phyloP scores from a whole-genome alignment of 2,888 invertebrate species.

The Lycia hirtaria region DNA sequence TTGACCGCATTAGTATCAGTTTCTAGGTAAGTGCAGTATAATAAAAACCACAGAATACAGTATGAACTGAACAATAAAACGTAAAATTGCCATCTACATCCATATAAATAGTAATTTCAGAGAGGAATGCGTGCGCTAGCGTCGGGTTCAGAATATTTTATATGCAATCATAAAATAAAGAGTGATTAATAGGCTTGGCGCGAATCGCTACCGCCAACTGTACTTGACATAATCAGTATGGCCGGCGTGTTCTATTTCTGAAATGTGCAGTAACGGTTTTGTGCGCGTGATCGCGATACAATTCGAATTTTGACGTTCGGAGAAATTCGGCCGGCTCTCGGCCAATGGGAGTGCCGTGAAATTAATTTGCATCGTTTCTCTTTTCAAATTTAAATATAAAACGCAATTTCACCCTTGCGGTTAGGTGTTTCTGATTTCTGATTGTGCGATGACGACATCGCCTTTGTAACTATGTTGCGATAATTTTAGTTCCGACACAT shows the following conservation, averaged over 20 bases:
- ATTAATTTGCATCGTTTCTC: constrained; percentile 73
- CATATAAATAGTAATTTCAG: constrained; percentile 59
- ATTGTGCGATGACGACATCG: constrained; percentile 21
- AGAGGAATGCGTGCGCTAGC: constrained; percentile 61
- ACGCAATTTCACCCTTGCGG: constrained; percentile 47
- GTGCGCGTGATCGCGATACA: constrained; percentile 78
- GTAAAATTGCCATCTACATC: constrained; percentile 43
- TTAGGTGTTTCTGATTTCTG: constrained; percentile 17
- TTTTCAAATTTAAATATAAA: constrained; percentile 68
- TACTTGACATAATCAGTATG: constrained; percentile 76
- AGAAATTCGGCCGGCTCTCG: constrained; percentile 74
- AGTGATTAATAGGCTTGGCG: constrained; percentile 79
- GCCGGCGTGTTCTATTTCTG: constrained; percentile 83
- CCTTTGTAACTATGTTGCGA: constrained; percentile 2
- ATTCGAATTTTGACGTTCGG: constrained; percentile 79
- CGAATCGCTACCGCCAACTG: constrained; percentile 71
- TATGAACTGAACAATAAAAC: constrained; percentile 45
- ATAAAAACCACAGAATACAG: too few species aligned
- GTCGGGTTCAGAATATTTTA: constrained; percentile 71
- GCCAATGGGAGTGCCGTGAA: constrained; percentile 55
- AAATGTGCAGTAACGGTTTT: constrained; percentile 83
- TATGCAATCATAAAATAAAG: constrained; percentile 78
- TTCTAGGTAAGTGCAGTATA: constrained; percentile 31
- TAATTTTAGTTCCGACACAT: constrained; percentile 4
- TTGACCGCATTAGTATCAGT: constrained; percentile 2